Evolutionary conservation across 1,140 invertebrate species (phyloP), one percentile per base, ranked within the genome.

Genomic region (Helicoverpa zea): DNA sequence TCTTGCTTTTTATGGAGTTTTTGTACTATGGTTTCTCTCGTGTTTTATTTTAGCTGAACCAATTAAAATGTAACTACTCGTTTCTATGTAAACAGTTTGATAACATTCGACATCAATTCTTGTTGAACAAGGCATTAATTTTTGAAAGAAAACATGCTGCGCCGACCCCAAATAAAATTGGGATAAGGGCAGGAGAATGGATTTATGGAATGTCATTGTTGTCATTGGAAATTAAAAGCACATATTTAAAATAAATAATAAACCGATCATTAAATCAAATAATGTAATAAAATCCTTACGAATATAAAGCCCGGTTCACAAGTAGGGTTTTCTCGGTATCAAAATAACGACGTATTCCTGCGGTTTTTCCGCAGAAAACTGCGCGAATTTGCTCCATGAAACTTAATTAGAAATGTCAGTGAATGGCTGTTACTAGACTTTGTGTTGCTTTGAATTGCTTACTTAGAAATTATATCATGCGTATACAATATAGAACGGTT

Each of bases 371-470:
- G n/a, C 30, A 64, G 35, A 43, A 4, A 23, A 35, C 59, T 13
- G 56, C 13, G 16, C 16, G 56, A 58, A 58, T 9, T 23, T 0
- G 16, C 16, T 23, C 18, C 58, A 59, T 29, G 58, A 59, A 59
- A 59, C 23, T 29, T 64, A 64, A 64, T 64, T 64, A 43, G 35
- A 16, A 43, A 43, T 9, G 29, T 35, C 30, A 10, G 29, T 29
- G 13, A 63, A 63, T 35, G 23, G 59, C 5, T 64, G 35, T 64
- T 43, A 7, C n/a, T n/a, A 64, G 0, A 30, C 0, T 16, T 64
- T 64, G 61, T n/a, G 29, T 43, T n/a, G 30, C 29, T 43, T 64
- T 64, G 61, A 29, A 64, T 64, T 64, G 35, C n/a, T 64, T 59
- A 11, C 61, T 64, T 13, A 30, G 14, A 64, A 64, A 29, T 64